Percentiles rank a stretch among this genome's conserved stretches.
These are phyloP conservation scores for Eulemur rubriventer DNA, from an alignment of 2,797 vertebrate genomes.

Conservation along the genomic window DNA sequence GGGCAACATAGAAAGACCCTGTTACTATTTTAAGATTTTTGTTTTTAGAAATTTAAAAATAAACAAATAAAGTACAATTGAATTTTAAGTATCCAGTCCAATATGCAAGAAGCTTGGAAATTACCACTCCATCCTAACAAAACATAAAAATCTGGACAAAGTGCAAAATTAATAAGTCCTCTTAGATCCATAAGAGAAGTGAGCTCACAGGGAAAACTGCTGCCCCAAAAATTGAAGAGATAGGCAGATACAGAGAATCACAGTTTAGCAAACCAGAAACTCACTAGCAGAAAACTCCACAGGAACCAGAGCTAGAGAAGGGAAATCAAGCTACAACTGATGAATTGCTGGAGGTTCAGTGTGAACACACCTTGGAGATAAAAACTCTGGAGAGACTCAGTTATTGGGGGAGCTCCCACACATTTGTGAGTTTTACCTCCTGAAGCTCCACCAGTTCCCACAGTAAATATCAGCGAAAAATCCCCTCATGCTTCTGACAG, in stretches of 20 bases:
- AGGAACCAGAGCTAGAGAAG: not conserved
- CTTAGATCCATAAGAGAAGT: not conserved
- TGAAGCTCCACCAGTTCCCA: not conserved
- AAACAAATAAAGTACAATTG: too few species aligned
- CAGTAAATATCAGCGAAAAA: not conserved
- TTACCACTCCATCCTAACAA: not conserved
- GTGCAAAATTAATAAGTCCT: not conserved
- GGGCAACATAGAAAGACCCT: too few species aligned
- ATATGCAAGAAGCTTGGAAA: not conserved
- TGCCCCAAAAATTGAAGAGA: not conserved
- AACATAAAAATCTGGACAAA: not conserved
- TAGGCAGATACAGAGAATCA: not conserved
- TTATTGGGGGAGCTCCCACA: not conserved
- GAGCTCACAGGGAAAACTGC: not conserved
- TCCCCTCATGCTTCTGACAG: not conserved
- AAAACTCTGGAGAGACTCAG: not conserved
- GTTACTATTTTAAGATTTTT: too few species aligned
- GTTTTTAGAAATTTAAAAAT: too few species aligned
- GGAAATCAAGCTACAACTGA: not conserved
- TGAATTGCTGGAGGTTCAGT: not conserved
- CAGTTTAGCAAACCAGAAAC: not conserved
- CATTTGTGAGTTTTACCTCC: not conserved
- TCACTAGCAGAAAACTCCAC: not conserved
- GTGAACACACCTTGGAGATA: not conserved
- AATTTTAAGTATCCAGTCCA: not conserved